A percentile compares a stretch with the other conserved stretches of the same genome.
phyloP scores from a whole-genome alignment of 2,888 invertebrate species.

The Cheilosia variabilis region DNA sequence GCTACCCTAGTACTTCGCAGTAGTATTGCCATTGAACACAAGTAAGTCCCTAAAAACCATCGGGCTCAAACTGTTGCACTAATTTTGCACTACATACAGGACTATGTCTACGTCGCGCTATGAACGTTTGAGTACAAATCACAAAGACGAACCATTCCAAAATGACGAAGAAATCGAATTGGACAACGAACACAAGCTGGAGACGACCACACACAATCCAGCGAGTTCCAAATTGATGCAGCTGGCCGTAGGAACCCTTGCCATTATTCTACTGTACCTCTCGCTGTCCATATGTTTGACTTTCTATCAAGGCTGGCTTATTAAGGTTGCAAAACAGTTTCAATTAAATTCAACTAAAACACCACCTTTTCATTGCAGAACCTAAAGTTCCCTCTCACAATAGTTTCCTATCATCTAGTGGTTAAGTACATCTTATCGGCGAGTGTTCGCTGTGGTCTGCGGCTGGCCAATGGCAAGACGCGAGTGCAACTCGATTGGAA shows the following conservation, averaged over 20 bases:
- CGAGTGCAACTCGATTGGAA: conserved; percentile 90
- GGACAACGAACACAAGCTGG: conserved; percentile 73
- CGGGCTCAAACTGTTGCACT: conserved; percentile 66
- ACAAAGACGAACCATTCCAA: conserved; percentile 75
- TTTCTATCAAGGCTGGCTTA: conserved; percentile 97
- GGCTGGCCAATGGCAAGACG: conserved; percentile 85
- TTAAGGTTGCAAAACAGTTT: conserved; percentile 86
- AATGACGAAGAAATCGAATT: conserved; percentile 81
- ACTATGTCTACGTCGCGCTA: conserved; percentile 80
- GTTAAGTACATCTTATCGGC: conserved; percentile 94
- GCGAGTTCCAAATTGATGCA: conserved; percentile 81
- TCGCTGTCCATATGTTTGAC: conserved; percentile 96
- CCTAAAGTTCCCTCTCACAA: conserved; percentile 93
- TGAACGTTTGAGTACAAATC: conserved; percentile 80
- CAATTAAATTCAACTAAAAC: background rate
- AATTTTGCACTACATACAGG: conserved; percentile 9
- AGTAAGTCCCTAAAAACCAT: conserved; percentile 32
- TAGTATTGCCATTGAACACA: conserved; percentile 2
- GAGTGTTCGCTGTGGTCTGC: conserved; percentile 86
- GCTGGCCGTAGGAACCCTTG: conserved; percentile 82
- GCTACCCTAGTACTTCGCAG: conserved; percentile 7
- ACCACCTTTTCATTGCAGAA: conserved; percentile 86
- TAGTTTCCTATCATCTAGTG: conserved; percentile 95
- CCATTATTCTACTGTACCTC: conserved; percentile 92
- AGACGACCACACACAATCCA: conserved; percentile 60